Percentiles rank a stretch among this genome's conserved stretches.
Evolutionary conservation across 2,888 invertebrate species (phyloP).

Genomic region (Aphidoletes aphidimyza): DNA sequence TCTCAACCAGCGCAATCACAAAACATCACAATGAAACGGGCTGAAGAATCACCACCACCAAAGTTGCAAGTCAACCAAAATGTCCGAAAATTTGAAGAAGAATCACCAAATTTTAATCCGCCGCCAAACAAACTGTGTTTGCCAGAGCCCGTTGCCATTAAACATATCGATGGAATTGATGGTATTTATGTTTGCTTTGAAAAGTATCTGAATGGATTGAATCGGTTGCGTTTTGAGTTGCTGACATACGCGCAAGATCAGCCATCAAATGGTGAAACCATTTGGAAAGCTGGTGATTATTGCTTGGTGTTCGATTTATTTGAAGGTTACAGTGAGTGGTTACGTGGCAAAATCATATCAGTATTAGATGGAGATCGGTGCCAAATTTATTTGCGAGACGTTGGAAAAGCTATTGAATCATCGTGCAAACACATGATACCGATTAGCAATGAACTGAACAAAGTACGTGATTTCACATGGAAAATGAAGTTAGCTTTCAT

Average conservation of each 20-base stretch:
- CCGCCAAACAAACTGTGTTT: too few species aligned
- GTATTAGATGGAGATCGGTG: too few species aligned
- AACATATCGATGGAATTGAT: not conserved
- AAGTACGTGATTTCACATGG: not conserved
- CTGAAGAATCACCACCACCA: too few species aligned
- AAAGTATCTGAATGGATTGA: not conserved
- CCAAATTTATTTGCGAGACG: not conserved
- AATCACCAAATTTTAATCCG: too few species aligned
- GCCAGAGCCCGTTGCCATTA: not conserved
- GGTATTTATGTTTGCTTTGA: not conserved
- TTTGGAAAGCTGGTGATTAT: not conserved
- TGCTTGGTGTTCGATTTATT: not conserved
- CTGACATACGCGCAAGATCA: not conserved
- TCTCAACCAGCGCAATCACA: too few species aligned
- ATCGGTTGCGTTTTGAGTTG: not conserved
- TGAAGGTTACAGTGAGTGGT: not conserved
- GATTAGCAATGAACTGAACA: not conserved
- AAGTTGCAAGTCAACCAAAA: too few species aligned
- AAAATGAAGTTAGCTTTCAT: not conserved
- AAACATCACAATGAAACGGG: too few species aligned
- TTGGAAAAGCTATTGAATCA: conserved; percentile 28
- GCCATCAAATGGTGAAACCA: too few species aligned
- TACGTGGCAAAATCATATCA: not conserved
- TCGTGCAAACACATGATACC: not conserved
- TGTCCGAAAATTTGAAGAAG: too few species aligned